Base-by-base conservation (phyloP, 2,113 vertebrate species). In the Indri indri region DNA sequence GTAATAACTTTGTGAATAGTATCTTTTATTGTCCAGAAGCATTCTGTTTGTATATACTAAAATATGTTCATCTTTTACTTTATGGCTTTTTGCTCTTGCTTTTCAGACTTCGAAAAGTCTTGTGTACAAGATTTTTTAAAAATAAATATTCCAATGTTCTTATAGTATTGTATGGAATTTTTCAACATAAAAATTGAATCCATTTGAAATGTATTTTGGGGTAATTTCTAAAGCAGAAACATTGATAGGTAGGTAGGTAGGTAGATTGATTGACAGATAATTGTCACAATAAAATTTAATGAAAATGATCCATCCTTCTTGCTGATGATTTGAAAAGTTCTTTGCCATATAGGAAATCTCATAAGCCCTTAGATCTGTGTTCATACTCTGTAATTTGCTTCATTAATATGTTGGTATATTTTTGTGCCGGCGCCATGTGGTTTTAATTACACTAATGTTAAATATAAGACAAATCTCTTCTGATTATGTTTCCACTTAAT, bases 401-500 rank as follows among this genome's bases (percentile, higher is more conserved):
- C 30, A 54, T 81, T 80, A 85, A 23, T 95, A 88, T 70, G 87
- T 82, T 42, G 65, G 57, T 59, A 8, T 79, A 79, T 71, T 87
- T 80, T 94, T 92, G 18, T 84, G 13, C 13, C 30, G 74, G 8
- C 3, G 59, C 12, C 4, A 32, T 47, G 0, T 65, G 10, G 1
- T 76, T 97, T 96, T 88, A 85, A 85, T 87, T 81, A 61, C 40
- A 77, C 18, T 77, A 22, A 22, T 3, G 3, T 83, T 87, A 79
- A 95, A 73, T 63, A 30, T 23, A 79, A 59, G 61, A 52, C 59
- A 47, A 71, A 95, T 47, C 3, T 76, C 6, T 18, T 34, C n/a
- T 73, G 3, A 65, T 30, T 83, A 45, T 85, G 0, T 93, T 93
- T 91, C 22, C 57, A 10, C 40, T 87, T 79, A 65, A 7, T 85